Base-by-base conservation (phyloP, 1,140 invertebrate genomes). In the Leptopilina clavipes region DNA sequence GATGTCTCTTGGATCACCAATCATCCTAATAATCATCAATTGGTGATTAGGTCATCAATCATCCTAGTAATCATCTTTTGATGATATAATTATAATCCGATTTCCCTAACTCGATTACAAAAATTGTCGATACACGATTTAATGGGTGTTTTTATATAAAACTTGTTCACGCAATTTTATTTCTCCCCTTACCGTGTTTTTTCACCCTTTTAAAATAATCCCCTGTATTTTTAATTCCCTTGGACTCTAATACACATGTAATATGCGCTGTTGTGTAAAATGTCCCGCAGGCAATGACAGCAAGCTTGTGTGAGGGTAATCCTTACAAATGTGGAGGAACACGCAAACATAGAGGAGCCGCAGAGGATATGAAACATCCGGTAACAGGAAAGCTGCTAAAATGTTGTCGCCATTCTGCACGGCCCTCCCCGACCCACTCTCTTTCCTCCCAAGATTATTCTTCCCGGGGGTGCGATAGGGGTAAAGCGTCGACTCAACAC, bases 301-400 rank as follows among this genome's bases (percentile, higher is more conserved):
- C 11, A 31, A 12, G 25, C 22, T 31, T 31, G 25, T 65, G 59
- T 31, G 59, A 65, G 59, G 22, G 59, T 65, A 65, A 65, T 65
- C 25, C 59, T 25, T 31, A n/a, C 25, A 65, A 65, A 65, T 65
- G 59, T 31, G 59, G 11, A 65, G 11, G 22, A 25, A 65, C 59
- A 65, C 59, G 59, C 59, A 65, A 65, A 65, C 59, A 65, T 31
- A 65, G 59, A 65, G 59, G n/a, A 65, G 25, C 59, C 59, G 25
- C 71, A 73, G 54, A 73, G 75, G 75, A 76, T 76, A 76, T 76
- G 71, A 72, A 76, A 73, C 71, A 73, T 76, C 71, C 75, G 48
- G 75, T 65, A 45, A n/a, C 14, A 59, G n/a, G 71, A 76, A 70
- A 73, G 44, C 70, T 44, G 40, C 71, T 73, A 37, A 76, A 76